Evolutionary conservation across 2,888 invertebrate species (phyloP), one percentile per base, ranked within the genome.

Genomic region (Pteria penguin): DNA sequence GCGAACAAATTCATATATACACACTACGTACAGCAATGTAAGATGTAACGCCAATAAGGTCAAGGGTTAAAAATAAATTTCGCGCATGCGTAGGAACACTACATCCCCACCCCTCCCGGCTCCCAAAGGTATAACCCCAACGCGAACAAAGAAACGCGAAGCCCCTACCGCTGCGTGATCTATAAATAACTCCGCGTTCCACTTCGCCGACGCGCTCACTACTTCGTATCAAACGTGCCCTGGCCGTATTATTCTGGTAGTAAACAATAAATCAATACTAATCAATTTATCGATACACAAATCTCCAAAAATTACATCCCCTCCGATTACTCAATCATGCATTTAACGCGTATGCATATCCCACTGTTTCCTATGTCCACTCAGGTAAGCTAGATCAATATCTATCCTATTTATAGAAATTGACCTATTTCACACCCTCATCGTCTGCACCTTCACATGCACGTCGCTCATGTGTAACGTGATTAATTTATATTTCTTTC

Each of bases 341-440:
- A 29, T 60, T 18, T 55, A 60, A 26, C 60, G 60, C 60, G 26
- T 26, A 60, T 27, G 60, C 29, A 29, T 24, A 55, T 55, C 55
- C 55, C n/a, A 22, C 55, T 4, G 22, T 22, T n/a, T n/a, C n/a
- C n/a, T n/a, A 55, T 4, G 3, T 24, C 4, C 24, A 55, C 24
- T 24, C 55, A 55, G 55, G 55, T 55, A 55, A n/a, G n/a, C 55
- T 24, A 55, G 33, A 57, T 68, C 70, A 76, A 74, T 72, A 60
- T 45, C 67, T 72, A 61, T 65, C 27, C 82, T 77, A 75, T 73
- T 75, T 76, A 75, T 82, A 82, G 80, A 63, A 72, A 75, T 72
- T 76, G 78, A 82, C 80, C 79, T 82, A 82, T 73, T 72, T 69
- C 11, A 33, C 27, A 78, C 65, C 65, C 65, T 31, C 27, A 65